phyloP scores from a whole-genome alignment of 2,888 invertebrate species.

The Philhelius pedissequus region DNA sequence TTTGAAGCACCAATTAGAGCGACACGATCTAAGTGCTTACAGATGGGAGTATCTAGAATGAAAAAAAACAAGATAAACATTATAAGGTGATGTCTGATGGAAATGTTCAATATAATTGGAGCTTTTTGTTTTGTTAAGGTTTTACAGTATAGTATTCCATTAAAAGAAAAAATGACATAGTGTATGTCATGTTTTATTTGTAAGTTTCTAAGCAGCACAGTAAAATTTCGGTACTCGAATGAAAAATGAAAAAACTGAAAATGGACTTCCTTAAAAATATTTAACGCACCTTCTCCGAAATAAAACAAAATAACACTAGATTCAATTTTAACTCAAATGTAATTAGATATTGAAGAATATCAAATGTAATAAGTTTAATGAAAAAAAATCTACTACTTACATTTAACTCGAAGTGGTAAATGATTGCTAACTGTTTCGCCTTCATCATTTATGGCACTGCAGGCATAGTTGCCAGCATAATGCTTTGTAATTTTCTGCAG shows the following conservation, averaged over 20 bases:
- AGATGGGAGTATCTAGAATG: slow-evolving; percentile 89
- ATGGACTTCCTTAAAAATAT: too few relatives aligned
- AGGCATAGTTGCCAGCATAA: slow-evolving; percentile 92
- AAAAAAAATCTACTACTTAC: slow-evolving; percentile 84
- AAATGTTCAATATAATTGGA: not conserved
- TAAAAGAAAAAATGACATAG: not conserved
- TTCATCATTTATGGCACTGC: slow-evolving; percentile 92
- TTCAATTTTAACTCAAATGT: too few relatives aligned
- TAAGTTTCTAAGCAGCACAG: too few relatives aligned
- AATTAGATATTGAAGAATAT: too few relatives aligned
- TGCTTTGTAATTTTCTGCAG: slow-evolving; percentile 92
- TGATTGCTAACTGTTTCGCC: slow-evolving; percentile 93
- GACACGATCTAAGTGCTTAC: slow-evolving; percentile 85
- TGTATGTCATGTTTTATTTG: too few relatives aligned
- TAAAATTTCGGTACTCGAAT: too few relatives aligned
- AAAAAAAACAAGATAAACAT: not conserved
- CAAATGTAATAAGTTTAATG: too few relatives aligned
- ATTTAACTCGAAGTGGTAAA: slow-evolving; percentile 90
- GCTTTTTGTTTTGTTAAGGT: not conserved
- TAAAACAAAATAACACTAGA: too few relatives aligned
- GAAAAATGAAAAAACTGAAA: too few relatives aligned
- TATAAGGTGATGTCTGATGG: not conserved
- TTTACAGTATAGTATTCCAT: too few relatives aligned
- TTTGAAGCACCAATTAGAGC: slow-evolving; percentile 92
- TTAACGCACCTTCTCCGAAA: too few relatives aligned